phyloP scores from a whole-genome alignment of 2,797 vertebrate species.

The Varecia variegata region DNA sequence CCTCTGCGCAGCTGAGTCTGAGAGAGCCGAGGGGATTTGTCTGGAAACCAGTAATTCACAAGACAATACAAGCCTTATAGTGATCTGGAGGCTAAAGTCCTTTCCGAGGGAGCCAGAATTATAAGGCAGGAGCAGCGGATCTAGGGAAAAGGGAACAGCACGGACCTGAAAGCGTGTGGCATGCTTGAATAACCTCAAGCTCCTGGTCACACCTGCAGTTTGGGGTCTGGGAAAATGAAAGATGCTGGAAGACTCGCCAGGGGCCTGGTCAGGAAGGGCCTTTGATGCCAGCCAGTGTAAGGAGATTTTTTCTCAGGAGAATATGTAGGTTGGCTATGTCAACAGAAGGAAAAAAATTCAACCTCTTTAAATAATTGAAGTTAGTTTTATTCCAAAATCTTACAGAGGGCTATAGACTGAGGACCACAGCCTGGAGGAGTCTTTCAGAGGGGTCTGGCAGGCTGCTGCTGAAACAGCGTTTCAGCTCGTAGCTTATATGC shows the following conservation, averaged over 20 bases:
- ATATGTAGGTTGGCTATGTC: neutral
- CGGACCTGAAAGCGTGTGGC: accelerated
- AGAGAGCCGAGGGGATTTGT: neutral
- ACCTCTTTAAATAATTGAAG: neutral
- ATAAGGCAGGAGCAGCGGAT: neutral
- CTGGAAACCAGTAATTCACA: neutral
- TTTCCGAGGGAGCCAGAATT: neutral
- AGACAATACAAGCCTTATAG: neutral
- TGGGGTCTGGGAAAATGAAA: neutral
- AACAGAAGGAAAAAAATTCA: neutral
- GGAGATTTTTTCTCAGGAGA: neutral
- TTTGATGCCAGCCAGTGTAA: neutral
- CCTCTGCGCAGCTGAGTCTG: neutral
- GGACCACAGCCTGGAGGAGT: too few species aligned
- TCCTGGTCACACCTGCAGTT: neutral
- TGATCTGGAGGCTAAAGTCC: neutral
- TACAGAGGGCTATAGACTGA: too few species aligned
- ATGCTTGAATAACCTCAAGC: accelerated
- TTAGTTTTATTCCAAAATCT: too few species aligned
- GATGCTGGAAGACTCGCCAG: neutral
- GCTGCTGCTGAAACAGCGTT: too few species aligned
- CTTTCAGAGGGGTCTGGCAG: too few species aligned
- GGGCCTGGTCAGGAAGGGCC: neutral
- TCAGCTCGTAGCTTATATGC: too few species aligned
- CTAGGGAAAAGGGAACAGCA: neutral